Conservation (phyloP, 2,888 invertebrate species). For the Pseudococcus viburni region DNA sequence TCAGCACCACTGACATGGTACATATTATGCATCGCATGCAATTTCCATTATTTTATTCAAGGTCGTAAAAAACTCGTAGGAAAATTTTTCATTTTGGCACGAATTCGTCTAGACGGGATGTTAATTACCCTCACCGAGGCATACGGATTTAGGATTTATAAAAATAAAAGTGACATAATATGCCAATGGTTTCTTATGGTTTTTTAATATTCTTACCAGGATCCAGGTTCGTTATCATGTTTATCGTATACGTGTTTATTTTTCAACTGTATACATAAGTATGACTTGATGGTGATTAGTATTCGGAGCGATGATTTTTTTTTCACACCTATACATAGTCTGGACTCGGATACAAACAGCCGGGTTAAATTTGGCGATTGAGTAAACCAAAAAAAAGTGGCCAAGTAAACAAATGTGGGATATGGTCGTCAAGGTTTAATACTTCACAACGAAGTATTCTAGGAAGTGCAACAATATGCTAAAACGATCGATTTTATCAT, state of each 20-base stretch:
- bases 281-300: not conserved
- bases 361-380: not conserved
- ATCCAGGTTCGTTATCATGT: constrained; percentile 39
- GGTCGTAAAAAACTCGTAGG: constrained; percentile 2
- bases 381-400: not conserved
- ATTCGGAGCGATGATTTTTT: not conserved
- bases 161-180: constrained; percentile 48
- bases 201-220: constrained; percentile 34
- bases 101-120: not conserved
- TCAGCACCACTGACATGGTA: not conserved
- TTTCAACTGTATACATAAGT: not conserved
- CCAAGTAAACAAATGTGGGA: not conserved
- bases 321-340: not conserved
- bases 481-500: no score
- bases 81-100: constrained; percentile 33
- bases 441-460: no score
- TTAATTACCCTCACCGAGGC: constrained; percentile 4
- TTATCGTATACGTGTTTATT: constrained; percentile 19
- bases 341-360: not conserved
- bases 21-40: not conserved
- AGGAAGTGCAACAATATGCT: no score
- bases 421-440: no score
- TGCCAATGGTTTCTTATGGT: not conserved
- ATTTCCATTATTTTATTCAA: constrained; percentile 23
- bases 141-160: not conserved